These are phyloP conservation scores for Aspiorhynchus laticeps DNA, from an alignment of 2,113 vertebrate species.

Conservation along the genomic window DNA sequence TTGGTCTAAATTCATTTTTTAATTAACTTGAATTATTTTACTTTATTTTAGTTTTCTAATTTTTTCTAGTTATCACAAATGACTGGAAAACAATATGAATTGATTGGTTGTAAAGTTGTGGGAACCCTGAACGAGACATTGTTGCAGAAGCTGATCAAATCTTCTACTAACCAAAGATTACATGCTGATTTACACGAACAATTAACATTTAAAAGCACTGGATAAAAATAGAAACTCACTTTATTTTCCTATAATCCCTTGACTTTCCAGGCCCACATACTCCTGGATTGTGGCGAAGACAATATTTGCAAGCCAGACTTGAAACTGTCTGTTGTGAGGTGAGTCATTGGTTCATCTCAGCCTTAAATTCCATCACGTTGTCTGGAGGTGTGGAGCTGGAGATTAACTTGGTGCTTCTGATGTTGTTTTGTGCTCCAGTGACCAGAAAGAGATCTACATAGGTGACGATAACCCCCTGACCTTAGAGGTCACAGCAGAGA, in stretches of 20 bases:
- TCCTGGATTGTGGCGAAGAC: conserved; percentile 94
- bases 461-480: conserved; percentile 95
- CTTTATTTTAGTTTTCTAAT: neutral
- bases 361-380: neutral
- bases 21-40: neutral
- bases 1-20: neutral
- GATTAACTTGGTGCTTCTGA: neutral
- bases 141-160: neutral
- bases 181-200: neutral
- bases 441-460: conserved; percentile 90
- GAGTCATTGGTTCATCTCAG: conserved; percentile 41
- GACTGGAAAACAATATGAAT: neutral
- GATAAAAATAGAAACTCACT: neutral
- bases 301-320: conserved; percentile 95
- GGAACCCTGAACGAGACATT: neutral
- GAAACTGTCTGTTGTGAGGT: conserved; percentile 86
- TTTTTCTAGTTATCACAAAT: neutral
- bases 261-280: conserved; percentile 85
- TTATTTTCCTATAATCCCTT: neutral
- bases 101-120: neutral
- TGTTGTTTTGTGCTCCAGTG: conserved; percentile 67
- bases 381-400: neutral
- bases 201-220: neutral
- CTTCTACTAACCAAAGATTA: neutral
- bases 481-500: conserved; percentile 84